Evolutionary conservation across 2,113 vertebrate genomes (phyloP).

Genomic region (Boulengeromyrus knoepffleri): DNA sequence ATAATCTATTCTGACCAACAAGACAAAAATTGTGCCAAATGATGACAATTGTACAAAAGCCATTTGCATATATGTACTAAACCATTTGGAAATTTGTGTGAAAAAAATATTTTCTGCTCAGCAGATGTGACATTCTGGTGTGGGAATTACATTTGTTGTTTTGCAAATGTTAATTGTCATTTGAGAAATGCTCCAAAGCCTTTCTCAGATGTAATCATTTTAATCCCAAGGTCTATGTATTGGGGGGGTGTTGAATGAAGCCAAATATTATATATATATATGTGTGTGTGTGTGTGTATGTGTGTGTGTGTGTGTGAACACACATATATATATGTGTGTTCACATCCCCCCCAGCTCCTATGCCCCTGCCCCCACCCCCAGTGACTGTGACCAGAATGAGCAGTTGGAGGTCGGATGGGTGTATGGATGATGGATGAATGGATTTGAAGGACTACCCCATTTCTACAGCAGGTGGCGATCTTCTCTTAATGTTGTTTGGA

Average conservation of each 20-base stretch:
- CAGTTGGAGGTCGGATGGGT: not conserved
- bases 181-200: not conserved
- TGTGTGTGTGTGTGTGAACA: too few relatives aligned
- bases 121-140: not conserved
- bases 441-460: not conserved
- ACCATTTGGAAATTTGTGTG: not conserved
- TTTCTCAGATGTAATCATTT: not conserved
- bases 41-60: not conserved
- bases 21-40: not conserved
- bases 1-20: not conserved
- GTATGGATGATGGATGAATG: not conserved
- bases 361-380: not conserved
- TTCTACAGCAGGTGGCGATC: constrained; percentile 33
- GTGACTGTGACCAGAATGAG: not conserved
- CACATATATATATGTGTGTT: too few relatives aligned
- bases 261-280: not conserved
- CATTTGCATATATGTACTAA: not conserved
- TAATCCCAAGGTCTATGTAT: not conserved
- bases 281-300: too few relatives aligned
- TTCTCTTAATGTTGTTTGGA: constrained; percentile 15
- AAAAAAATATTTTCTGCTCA: not conserved
- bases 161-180: not conserved
- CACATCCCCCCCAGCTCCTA: not conserved
- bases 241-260: not conserved
- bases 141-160: not conserved